Conservation (phyloP, 2,888 invertebrate genomes). For the Orthosia incerta region DNA sequence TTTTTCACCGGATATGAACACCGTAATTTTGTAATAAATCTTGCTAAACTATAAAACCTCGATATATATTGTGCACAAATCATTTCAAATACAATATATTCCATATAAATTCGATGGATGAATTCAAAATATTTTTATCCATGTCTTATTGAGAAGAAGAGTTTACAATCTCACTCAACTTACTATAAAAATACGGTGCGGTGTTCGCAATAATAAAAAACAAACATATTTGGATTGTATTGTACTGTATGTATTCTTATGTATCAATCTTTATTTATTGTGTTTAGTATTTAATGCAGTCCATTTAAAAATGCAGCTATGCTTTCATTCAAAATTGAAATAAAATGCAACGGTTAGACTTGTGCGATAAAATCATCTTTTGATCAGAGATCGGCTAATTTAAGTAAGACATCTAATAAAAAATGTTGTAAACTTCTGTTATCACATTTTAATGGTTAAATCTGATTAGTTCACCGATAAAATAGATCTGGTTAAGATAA, state of each 20-base stretch:
- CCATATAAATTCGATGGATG: not conserved
- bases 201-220: not conserved
- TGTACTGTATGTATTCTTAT: too few relatives aligned
- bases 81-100: not conserved
- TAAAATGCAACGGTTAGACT: not conserved
- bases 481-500: constrained; percentile 44
- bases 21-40: not conserved
- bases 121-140: not conserved
- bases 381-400: constrained; percentile 14
- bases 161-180: not conserved
- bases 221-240: too few relatives aligned
- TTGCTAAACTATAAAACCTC: not conserved
- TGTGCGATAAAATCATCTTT: not conserved
- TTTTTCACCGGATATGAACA: not conserved
- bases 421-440: constrained; percentile 8
- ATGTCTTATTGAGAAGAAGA: not conserved
- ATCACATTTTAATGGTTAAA: constrained; percentile 34
- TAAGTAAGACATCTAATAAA: constrained; percentile 10
- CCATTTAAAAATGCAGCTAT: not conserved
- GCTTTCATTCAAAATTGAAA: not conserved
- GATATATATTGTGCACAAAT: not conserved
- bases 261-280: not conserved
- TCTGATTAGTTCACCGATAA: constrained; percentile 33
- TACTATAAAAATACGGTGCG: not conserved
- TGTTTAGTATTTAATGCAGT: not conserved